Evolutionary conservation across 30 jellyfish, hydroid and myxozoan genomes (phyloP), one percentile per base, ranked within the genome.

Genomic region (Catostylus mosaicus): DNA sequence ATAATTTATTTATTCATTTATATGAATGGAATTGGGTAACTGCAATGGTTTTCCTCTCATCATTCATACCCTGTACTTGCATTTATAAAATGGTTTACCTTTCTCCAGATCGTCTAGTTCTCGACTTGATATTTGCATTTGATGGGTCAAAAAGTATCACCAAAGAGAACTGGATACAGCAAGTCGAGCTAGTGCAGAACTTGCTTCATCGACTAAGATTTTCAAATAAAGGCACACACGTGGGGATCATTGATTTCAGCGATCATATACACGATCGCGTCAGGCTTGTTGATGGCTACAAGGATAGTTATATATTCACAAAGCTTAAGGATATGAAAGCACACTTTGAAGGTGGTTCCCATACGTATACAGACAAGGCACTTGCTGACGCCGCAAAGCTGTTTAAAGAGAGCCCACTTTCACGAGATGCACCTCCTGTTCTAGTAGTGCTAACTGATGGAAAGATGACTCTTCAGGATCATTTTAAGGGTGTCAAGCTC

Each of bases 401-500:
- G 2, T 71, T 71, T 46, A 71, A 71, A 38, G 69, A 71, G 38
- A 71, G 83, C 47, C 83, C 83, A 12, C 33, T 71, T 1, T 71
- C 69, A 23, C 61, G 83, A 37, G n/a, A 30, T 6, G 83, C 83
- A 7, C 40, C 65, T 16, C 69, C 68, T 5, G 83, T 71, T 26
- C 46, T 71, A 11, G 43, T 71, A 11, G n/a, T 71, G 83, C 69
- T 71, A 31, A 71, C 83, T 18, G 83, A 71, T 48, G 83, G 83
- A 24, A 71, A 71, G 29, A 45, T 71, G 29, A 71, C 83, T 1
- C 56, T 45, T 2, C 33, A 22, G n/a, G 69, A 48, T 24, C 69
- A 23, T 23, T 14, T 32, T 50, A 38, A 8, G 1, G 70, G 47
- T 3, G 68, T 8, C 27, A 2, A 45, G 38, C 8, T 1, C 48